phyloP scores from a whole-genome alignment of 2,888 invertebrate species.

The Brachypterus glaber region DNA sequence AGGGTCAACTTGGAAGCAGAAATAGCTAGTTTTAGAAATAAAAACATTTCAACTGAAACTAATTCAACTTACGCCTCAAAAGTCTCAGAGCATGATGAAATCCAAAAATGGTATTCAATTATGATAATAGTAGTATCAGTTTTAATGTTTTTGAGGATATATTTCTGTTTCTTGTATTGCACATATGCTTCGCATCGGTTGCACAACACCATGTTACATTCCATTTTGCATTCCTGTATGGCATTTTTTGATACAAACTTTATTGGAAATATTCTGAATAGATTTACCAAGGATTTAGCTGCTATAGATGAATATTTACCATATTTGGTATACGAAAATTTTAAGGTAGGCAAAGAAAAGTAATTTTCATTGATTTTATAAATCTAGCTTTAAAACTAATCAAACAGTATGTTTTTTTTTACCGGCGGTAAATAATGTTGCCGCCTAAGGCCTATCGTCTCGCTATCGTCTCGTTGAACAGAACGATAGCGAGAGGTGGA shows the following conservation, averaged over 20 bases:
- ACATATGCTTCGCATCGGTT: slow-evolving; percentile 1
- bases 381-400: too few species aligned
- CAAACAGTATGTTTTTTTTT: too few species aligned
- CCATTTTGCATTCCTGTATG: not conserved
- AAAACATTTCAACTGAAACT: slow-evolving; percentile 15
- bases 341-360: not conserved
- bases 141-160: slow-evolving; percentile 15
- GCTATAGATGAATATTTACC: slow-evolving; percentile 4
- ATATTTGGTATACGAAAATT: not conserved
- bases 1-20: slow-evolving; percentile 19
- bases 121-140: slow-evolving; percentile 13
- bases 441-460: too few species aligned
- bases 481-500: too few species aligned
- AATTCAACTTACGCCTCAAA: not conserved
- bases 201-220: not conserved
- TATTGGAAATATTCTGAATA: slow-evolving; percentile 7
- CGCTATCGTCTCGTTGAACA: too few species aligned
- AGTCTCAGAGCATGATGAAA: slow-evolving; percentile 3
- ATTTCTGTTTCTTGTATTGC: slow-evolving; percentile 18
- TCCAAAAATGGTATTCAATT: slow-evolving; percentile 12
- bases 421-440: too few species aligned
- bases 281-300: slow-evolving; percentile 7
- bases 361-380: too few species aligned
- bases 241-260: slow-evolving; percentile 6
- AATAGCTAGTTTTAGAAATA: slow-evolving; percentile 11